Evolutionary conservation across 2,113 vertebrate species (phyloP).

Genomic region (Salminus brasiliensis): DNA sequence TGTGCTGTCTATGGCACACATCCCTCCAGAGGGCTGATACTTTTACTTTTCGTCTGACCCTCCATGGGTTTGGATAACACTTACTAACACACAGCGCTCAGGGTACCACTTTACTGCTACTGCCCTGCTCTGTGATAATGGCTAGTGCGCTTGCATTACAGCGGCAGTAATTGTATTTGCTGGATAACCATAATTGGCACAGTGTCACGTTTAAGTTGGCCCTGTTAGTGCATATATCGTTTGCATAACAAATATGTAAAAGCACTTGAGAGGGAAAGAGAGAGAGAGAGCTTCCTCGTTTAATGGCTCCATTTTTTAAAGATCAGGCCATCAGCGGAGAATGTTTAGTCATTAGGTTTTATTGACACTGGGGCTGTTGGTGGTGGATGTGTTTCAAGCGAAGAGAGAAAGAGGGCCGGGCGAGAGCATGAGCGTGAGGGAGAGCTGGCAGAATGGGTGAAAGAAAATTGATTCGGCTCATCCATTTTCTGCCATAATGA

Average conservation of each 20-base stretch:
- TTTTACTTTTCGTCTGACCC: slow-evolving; percentile 28
- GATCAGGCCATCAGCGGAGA: slow-evolving; percentile 47
- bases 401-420: slow-evolving; percentile 11
- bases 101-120: slow-evolving; percentile 24
- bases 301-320: slow-evolving; percentile 54
- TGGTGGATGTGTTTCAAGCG: slow-evolving; percentile 30
- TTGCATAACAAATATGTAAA: slow-evolving; percentile 50
- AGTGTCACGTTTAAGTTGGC: slow-evolving; percentile 52
- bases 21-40: slow-evolving; percentile 47
- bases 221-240: slow-evolving; percentile 32
- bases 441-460: slow-evolving; percentile 23
- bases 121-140: slow-evolving; percentile 35
- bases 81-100: slow-evolving; percentile 20
- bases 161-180: slow-evolving; percentile 49
- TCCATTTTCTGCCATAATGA: slow-evolving; percentile 36
- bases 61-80: slow-evolving; percentile 29
- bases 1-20: slow-evolving; percentile 31
- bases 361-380: slow-evolving; percentile 42
- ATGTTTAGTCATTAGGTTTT: slow-evolving; percentile 48
- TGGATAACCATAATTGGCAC: slow-evolving; percentile 43
- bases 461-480: slow-evolving; percentile 41
- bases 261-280: slow-evolving; percentile 38
- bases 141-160: slow-evolving; percentile 19
- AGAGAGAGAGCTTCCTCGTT: slow-evolving; percentile 40
- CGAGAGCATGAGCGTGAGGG: slow-evolving; percentile 11